Evolutionary conservation across 2,113 vertebrate genomes (phyloP).

Genomic region (Phalacrocorax carbo): DNA sequence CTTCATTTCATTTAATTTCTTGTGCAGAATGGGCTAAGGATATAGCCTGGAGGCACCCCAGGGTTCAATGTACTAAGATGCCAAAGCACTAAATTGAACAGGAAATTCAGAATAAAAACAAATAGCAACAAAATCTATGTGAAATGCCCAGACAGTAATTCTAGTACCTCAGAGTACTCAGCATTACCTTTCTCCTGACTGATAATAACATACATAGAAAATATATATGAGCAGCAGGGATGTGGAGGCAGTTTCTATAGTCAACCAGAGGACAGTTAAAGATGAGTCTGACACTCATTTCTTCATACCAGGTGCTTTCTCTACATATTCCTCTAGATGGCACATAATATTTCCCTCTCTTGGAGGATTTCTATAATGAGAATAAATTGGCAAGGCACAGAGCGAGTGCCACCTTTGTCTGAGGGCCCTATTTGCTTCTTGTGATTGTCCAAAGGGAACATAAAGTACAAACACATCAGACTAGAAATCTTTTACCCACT

Average conservation of each 20-base stretch:
- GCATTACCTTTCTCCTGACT: slow-evolving; percentile 5
- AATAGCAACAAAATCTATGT: slow-evolving; percentile 51
- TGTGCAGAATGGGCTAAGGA: slow-evolving; percentile 60
- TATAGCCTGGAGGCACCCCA: slow-evolving; percentile 67
- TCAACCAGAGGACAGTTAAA: slow-evolving; percentile 24
- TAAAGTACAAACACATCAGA: background rate
- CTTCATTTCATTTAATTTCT: slow-evolving; percentile 75
- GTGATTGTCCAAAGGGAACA: background rate
- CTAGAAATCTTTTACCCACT: background rate
- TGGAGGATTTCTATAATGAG: background rate
- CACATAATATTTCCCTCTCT: slow-evolving; percentile 2
- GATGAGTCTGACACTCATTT: background rate
- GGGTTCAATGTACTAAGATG: slow-evolving; percentile 63
- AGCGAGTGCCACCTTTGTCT: background rate
- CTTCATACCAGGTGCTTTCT: background rate
- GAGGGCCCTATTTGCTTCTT: background rate
- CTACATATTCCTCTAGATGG: background rate
- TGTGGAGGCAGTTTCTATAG: background rate
- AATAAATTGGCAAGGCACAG: background rate
- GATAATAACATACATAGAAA: slow-evolving; percentile 10
- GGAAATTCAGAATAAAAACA: slow-evolving; percentile 67
- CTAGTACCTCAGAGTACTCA: slow-evolving; percentile 24
- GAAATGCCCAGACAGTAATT: slow-evolving; percentile 50
- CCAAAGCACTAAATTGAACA: slow-evolving; percentile 67
- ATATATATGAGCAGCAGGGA: background rate